Base-by-base conservation (phyloP, 1,140 invertebrate genomes). In the Aphelenchoides besseyi region DNA sequence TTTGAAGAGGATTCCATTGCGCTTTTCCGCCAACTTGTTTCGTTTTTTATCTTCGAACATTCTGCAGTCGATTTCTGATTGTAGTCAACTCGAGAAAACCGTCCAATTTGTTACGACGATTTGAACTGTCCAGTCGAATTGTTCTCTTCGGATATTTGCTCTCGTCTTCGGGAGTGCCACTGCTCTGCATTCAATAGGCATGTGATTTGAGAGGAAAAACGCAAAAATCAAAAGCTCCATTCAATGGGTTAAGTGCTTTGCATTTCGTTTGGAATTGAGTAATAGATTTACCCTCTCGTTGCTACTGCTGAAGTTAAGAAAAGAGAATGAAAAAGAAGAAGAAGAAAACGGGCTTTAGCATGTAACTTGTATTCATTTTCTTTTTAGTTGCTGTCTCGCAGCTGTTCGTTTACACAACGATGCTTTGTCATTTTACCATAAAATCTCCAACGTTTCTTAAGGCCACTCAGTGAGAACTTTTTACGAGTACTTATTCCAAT, bases 191-290 rank as follows among this genome's bases (percentile, higher is more conserved):
- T 48, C 41, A 48, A 12, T 16, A 48, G 12, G 41, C 23, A 23
- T 48, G 41, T 48, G 41, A 48, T 48, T 48, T 48, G 41, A 48
- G 41, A 23, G 23, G 41, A 48, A 23, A 48, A 23, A 48, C 41
- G 41, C 41, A 48, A 48, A 48, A 23, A 48, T 48, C 41, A 48
- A 48, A 48, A 48, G 41, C 41, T 48, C 23, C 41, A 48, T 48
- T 48, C 41, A 48, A 48, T 48, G 41, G 41, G 41, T 48, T 48
- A 48, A 48, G 41, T 48, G 41, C 41, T 48, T 23, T 23, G 41
- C 41, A 48, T 48, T 48, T 48, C 23, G 41, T 48, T 48, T 48
- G 23, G 41, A 48, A 48, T 48, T 48, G 41, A 48, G 41, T 48
- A 48, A 48, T 48, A 48, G 41, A 48, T 48, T 48, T 48, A 48